A percentile compares a stretch with the other conserved stretches of the same genome.
Evolutionary conservation across 2,888 invertebrate genomes (phyloP).

Genomic region (Tanytarsus gracilentus): DNA sequence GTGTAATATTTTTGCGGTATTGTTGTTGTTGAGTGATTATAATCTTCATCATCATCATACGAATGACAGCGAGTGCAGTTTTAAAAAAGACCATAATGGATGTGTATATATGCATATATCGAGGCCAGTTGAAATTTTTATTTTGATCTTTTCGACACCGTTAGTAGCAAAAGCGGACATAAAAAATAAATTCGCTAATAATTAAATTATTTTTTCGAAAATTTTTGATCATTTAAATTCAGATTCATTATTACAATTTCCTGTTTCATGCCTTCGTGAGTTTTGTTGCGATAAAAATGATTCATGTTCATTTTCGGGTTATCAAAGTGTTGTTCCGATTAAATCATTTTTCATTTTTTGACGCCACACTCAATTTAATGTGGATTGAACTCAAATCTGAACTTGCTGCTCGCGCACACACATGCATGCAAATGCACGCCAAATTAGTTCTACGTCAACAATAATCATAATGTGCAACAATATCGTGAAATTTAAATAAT

Average conservation of each 20-base stretch:
- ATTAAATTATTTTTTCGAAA: too few relatives aligned
- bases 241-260: neutral
- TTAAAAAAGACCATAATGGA: neutral
- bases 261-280: neutral
- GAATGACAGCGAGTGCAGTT: conserved; percentile 17
- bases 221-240: neutral
- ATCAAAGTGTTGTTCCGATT: neutral
- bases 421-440: too few relatives aligned
- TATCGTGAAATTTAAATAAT: too few relatives aligned
- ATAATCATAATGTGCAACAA: too few relatives aligned
- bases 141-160: neutral
- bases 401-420: too few relatives aligned
- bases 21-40: conserved; percentile 9
- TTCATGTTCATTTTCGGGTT: neutral
- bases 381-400: too few relatives aligned
- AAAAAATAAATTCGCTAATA: neutral
- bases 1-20: too few relatives aligned
- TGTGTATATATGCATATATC: too few relatives aligned
- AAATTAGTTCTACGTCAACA: too few relatives aligned
- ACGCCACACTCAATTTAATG: too few relatives aligned
- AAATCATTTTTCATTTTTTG: too few relatives aligned
- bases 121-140: too few relatives aligned
- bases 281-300: neutral
- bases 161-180: neutral
- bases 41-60: conserved; percentile 26